Conservation (phyloP, 2,113 vertebrate species). For the Neotoma lepida region DNA sequence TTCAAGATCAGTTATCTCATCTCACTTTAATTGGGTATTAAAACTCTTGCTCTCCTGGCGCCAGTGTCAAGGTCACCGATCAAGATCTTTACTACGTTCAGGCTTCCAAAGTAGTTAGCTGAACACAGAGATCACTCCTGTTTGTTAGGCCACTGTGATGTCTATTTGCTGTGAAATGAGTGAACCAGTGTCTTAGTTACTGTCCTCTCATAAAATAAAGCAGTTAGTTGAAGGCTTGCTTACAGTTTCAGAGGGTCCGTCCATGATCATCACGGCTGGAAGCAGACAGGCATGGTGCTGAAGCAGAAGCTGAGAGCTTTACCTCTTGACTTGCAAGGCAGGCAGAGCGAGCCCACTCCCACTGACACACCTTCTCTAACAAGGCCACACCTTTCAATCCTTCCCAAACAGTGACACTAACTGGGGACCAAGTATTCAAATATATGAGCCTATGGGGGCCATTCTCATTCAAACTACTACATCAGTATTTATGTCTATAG, state of each 20-base stretch:
- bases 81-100: constrained; percentile 18
- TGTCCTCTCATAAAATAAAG: too few relatives aligned
- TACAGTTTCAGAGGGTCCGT: not conserved
- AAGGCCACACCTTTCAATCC: not conserved
- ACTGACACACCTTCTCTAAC: not conserved
- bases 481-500: not conserved
- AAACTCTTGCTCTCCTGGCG: constrained; percentile 36
- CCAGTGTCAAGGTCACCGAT: constrained; percentile 13
- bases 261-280: not conserved
- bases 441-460: not conserved
- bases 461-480: not conserved
- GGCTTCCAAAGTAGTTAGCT: not conserved
- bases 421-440: not conserved
- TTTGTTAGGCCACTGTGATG: not conserved
- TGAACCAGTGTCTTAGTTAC: not conserved
- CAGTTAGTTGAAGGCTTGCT: not conserved
- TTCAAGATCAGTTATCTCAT: not conserved
- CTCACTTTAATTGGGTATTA: not conserved
- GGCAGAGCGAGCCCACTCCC: not conserved
- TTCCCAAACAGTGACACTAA: not conserved
- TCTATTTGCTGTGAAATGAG: not conserved
- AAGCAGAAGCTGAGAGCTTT: not conserved
- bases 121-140: not conserved
- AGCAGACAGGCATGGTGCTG: not conserved
- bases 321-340: not conserved